phyloP scores from a whole-genome alignment of 2,888 invertebrate genomes.

The Lithosia quadra region DNA sequence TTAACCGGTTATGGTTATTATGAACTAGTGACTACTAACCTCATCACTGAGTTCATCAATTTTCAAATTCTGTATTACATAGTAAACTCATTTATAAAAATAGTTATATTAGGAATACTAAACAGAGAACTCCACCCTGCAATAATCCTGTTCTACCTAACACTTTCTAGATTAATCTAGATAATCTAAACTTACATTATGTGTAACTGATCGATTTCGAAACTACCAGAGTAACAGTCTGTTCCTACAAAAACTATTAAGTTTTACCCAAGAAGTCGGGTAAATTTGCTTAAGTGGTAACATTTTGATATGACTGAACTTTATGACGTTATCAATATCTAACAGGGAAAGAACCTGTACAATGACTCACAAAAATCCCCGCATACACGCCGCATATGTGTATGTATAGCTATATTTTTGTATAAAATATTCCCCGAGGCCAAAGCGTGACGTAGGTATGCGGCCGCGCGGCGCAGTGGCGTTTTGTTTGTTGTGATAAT shows the following conservation, averaged over 20 bases:
- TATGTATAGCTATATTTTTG: neutral
- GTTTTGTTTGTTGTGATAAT: neutral
- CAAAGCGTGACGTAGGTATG: neutral
- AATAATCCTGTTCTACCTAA: too few species aligned
- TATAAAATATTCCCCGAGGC: neutral
- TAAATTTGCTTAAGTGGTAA: conserved; percentile 42
- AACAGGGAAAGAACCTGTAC: conserved; percentile 65
- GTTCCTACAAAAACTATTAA: neutral
- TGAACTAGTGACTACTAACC: too few species aligned
- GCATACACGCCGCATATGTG: conserved; percentile 5
- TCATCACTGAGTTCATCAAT: too few species aligned
- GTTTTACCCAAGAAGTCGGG: conserved; percentile 34
- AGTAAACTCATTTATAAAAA: too few species aligned
- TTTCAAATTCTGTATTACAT: too few species aligned
- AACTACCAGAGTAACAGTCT: too few species aligned
- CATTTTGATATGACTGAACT: conserved; percentile 18
- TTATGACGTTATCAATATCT: conserved; percentile 32
- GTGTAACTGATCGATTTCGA: too few species aligned
- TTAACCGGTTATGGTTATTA: too few species aligned
- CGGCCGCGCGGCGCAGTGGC: neutral
- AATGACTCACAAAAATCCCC: conserved; percentile 73
- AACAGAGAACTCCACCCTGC: too few species aligned
- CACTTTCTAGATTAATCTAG: too few species aligned
- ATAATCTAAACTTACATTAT: too few species aligned
- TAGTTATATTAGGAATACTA: too few species aligned